Conservation (phyloP, 1,140 invertebrate genomes). For the Vollenhovia emeryi region DNA sequence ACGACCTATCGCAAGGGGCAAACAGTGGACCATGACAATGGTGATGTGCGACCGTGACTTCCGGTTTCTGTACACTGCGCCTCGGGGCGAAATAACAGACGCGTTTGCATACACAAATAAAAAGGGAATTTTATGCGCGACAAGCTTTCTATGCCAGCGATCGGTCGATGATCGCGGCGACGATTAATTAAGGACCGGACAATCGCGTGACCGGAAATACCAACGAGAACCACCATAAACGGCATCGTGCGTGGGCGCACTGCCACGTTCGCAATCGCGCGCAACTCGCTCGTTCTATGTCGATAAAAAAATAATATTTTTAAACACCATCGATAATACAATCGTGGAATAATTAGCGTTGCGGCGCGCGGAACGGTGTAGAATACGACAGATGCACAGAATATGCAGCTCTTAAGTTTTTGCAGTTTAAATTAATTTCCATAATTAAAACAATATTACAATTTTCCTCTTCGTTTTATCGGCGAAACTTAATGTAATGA, state of each 20-base stretch:
- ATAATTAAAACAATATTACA: not conserved
- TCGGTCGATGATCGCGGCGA: not conserved
- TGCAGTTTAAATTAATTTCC: not conserved
- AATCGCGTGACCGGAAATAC: constrained; percentile 71
- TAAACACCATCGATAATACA: not conserved
- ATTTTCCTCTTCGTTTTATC: not conserved
- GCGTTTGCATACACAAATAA: not conserved
- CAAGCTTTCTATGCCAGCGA: not conserved
- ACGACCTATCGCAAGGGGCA: constrained; percentile 63
- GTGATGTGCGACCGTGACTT: constrained; percentile 36
- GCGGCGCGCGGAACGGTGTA: not conserved
- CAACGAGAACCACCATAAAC: constrained; percentile 48
- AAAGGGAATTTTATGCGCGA: not conserved
- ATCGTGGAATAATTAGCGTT: not conserved
- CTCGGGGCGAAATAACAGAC: constrained; percentile 36
- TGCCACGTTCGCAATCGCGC: constrained; percentile 50
- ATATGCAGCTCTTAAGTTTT: not conserved
- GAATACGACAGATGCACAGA: too few species aligned
- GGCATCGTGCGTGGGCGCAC: constrained; percentile 55
- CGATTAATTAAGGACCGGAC: constrained; percentile 59
- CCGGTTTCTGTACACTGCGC: constrained; percentile 61
- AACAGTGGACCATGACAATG: constrained; percentile 64
- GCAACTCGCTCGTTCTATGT: not conserved
- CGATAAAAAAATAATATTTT: constrained; percentile 14
- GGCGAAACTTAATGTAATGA: not conserved